These are phyloP conservation scores for Phasianus colchicus DNA, from an alignment of 2,113 vertebrate genomes.

Conservation along the genomic window DNA sequence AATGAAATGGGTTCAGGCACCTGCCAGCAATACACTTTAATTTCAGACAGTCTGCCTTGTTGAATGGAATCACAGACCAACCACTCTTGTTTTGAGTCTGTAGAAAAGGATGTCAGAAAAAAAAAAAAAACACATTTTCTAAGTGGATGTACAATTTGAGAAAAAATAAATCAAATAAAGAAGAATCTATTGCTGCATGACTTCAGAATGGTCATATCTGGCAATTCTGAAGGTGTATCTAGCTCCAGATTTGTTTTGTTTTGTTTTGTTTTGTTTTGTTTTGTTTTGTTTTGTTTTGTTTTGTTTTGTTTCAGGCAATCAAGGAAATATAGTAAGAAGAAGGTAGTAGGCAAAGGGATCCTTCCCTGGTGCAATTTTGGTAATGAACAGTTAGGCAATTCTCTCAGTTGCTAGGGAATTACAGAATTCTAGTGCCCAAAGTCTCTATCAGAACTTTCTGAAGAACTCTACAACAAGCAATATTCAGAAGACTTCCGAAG, in stretches of 20 bases:
- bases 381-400: neutral
- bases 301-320: neutral
- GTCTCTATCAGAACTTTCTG: neutral
- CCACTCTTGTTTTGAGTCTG: neutral
- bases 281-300: too few species aligned
- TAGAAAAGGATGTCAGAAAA: neutral
- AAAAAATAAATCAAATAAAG: neutral
- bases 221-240: neutral
- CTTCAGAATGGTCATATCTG: neutral
- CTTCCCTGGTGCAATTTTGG: neutral
- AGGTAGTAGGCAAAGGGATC: neutral
- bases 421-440: neutral
- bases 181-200: neutral
- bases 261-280: too few species aligned
- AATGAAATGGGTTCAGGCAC: neutral
- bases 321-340: neutral
- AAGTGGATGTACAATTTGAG: neutral
- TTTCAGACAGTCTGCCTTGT: neutral
- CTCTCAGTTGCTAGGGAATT: neutral
- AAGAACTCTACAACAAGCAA: neutral
- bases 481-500: neutral
- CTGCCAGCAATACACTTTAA: conserved; percentile 20
- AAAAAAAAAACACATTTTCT: neutral
- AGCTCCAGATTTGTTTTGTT: neutral
- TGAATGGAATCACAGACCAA: conserved; percentile 21